Base-by-base conservation (phyloP, 2,113 vertebrate species). In the Esox niger region DNA sequence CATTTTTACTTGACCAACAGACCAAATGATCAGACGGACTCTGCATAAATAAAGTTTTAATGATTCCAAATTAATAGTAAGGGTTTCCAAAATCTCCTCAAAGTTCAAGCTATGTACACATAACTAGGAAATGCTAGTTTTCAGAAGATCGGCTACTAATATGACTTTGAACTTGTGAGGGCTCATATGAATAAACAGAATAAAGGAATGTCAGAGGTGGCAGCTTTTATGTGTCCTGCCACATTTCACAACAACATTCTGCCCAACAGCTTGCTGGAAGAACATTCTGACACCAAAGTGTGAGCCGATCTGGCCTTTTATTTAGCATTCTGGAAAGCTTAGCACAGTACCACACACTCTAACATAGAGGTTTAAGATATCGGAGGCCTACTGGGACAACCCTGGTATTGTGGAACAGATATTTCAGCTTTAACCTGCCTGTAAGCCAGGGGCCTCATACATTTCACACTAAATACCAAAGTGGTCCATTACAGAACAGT, bases 231-330 rank as follows among this genome's bases (percentile, higher is more conserved):
- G 49, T 56, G n/a, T 52, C 30, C 25, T 21, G 49, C 8, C 17
- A 2, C 10, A 30, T 9, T 33, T 69, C 17, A 54, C 68, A 23
- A 9, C 27, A 27, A 30, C 43, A 33, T 52, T 54, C 31, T 3
- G 6, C 26, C 54, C 29, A 63, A 38, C 21, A 4, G 1, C 58
- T 27, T 65, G 57, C 71, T 59, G 62, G 70, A 15, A 57, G 54
- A 61, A 76, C 76, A 76, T 81, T 82, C 68, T 74, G 64, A 23
- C 69, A 74, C 31, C 71, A 52, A 69, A 75, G 76, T 73, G 82
- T 55, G 71, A 86, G 62, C 30, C 25, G 13, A 29, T 0, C 9
- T 23, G 27, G 21, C 30, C 47, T 46, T 70, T 66, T 74, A 57
- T 57, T 54, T 33, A 27, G 3, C 62, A 60, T 64, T 74, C 56